phyloP scores from a whole-genome alignment of 2,797 vertebrate genomes.

The Liasis olivaceus region DNA sequence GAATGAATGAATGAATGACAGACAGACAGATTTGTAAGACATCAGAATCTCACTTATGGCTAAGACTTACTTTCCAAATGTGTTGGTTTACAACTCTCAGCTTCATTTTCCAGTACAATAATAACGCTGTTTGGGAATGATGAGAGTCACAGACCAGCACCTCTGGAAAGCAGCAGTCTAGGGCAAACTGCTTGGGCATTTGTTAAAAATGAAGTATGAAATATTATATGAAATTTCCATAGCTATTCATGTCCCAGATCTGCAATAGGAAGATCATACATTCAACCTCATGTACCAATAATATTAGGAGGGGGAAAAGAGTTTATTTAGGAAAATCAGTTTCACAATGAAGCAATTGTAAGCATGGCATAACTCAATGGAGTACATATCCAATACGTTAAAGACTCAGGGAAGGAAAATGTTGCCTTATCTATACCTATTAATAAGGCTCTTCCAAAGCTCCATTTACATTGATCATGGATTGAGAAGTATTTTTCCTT shows the following conservation, averaged over 20 bases:
- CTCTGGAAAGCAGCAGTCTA: not conserved
- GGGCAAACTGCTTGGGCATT: not conserved
- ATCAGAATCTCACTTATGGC: not conserved
- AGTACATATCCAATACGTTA: not conserved
- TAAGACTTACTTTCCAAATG: not conserved
- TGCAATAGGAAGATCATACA: not conserved
- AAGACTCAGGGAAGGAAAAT: not conserved
- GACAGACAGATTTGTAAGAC: too few relatives aligned
- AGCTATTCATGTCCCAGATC: not conserved
- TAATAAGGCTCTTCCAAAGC: not conserved
- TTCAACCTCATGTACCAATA: not conserved
- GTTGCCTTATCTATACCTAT: not conserved
- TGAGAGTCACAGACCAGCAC: not conserved
- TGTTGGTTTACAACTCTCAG: not conserved
- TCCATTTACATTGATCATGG: not conserved
- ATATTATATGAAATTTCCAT: not conserved
- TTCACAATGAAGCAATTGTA: not conserved
- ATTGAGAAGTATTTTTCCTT: not conserved
- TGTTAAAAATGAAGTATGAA: not conserved
- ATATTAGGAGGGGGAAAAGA: not conserved
- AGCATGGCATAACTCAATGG: not conserved
- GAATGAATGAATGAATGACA: too few relatives aligned
- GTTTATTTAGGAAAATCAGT: not conserved
- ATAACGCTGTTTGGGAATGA: not conserved
- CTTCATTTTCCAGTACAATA: not conserved